Evolutionary conservation across 2,888 invertebrate genomes (phyloP), one percentile per base, ranked within the genome.

Genomic region (Eilema griseolum): DNA sequence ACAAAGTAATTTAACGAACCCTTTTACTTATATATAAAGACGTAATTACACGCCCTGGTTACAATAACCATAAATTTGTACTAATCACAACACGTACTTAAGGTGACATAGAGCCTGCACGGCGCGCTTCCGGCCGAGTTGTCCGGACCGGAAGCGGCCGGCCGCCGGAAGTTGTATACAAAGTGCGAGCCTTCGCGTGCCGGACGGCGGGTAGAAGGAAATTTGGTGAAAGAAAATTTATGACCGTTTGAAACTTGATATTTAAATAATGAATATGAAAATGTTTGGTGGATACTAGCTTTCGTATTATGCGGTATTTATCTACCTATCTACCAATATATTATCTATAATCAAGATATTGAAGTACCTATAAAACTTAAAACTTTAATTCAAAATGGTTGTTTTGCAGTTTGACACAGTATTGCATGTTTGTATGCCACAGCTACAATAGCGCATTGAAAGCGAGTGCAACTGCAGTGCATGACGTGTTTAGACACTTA

Each of bases 141-240:
- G 90, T 88, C 89, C 89, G 88, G 83, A 83, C 87, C 88, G 88
- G 89, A 89, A 86, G 78, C 73, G 72, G 79, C 81, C 70, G 72
- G 83, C 83, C 79, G 75, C 88, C 91, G 93, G 93, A 93, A 93
- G 93, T 93, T 91, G 94, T 93, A 93, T 93, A 94, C 93, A 94
- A 93, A 94, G 93, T 92, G 93, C 89, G 91, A 93, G 93, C 90
- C 92, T 93, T 94, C 90, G 93, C 94, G 94, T 94, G 93, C 88
- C 77, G 80, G 65, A 66, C 75, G 77, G 78, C 76, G 86, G 86
- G 84, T 81, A 80, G 74, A 72, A 71, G 75, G 69, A 76, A 71
- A 79, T 84, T 82, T 37, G 77, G 78, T 77, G 71, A 67, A 77
- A 70, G 79, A 57, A 77, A 76, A 82, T 82, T 83, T 79, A 78